A percentile compares a stretch with the other conserved stretches of the same genome.
These are phyloP conservation scores for Nasonia longicornis DNA, from an alignment of 1,140 invertebrate genomes.

Conservation along the genomic window DNA sequence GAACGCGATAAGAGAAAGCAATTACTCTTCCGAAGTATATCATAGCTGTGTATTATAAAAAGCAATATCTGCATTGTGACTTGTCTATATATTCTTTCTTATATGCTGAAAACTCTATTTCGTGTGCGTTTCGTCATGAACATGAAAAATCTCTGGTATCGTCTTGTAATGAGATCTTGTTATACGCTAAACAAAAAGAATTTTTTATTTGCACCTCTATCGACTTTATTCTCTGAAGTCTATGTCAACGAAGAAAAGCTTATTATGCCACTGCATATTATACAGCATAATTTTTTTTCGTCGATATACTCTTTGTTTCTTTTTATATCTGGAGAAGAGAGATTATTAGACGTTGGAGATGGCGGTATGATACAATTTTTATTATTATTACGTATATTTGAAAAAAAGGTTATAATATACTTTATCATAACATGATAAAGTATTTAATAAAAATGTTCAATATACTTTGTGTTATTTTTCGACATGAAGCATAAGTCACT, in stretches of 20 bases:
- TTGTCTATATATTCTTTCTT: slow-evolving; percentile 15
- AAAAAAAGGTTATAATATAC: no score
- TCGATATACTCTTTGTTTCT: slow-evolving; percentile 22
- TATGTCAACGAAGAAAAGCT: slow-evolving; percentile 16
- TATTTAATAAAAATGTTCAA: no score
- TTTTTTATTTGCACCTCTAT: slow-evolving; percentile 40
- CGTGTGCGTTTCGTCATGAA: neutral
- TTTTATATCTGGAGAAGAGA: neutral
- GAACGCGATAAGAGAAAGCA: neutral
- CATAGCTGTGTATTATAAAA: neutral
- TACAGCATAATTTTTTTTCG: slow-evolving; percentile 19
- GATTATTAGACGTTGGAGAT: neutral
- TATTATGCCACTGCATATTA: slow-evolving; percentile 22
- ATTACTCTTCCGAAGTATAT: neutral
- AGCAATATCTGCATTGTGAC: slow-evolving; percentile 19
- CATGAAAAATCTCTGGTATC: neutral
- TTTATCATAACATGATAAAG: no score
- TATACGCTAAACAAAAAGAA: slow-evolving; percentile 1
- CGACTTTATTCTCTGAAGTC: slow-evolving; percentile 6
- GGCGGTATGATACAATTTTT: neutral
- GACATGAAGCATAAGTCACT: neutral
- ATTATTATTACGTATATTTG: no score
- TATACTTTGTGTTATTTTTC: neutral
- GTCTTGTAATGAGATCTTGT: slow-evolving; percentile 25
- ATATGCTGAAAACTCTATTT: neutral